Conservation (phyloP, 1,140 invertebrate species). For the Hylaeus volcanicus region DNA sequence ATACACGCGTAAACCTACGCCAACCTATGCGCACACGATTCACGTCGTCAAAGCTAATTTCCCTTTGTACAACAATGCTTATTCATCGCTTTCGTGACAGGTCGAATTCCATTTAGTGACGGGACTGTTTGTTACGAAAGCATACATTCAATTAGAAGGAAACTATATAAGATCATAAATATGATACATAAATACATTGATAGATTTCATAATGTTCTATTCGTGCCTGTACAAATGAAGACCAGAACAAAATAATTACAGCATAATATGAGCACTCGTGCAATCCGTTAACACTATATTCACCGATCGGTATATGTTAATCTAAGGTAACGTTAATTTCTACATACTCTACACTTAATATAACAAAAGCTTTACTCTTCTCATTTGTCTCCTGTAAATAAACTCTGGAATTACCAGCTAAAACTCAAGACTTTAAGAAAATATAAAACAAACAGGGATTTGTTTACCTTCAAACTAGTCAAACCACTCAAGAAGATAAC, state of each 20-base stretch:
- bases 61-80: conserved; percentile 37
- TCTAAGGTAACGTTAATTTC: too few species aligned
- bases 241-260: too few species aligned
- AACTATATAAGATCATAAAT: background rate
- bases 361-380: too few species aligned
- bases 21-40: background rate
- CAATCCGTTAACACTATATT: too few species aligned
- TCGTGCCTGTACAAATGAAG: background rate
- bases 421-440: too few species aligned
- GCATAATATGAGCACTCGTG: too few species aligned
- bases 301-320: too few species aligned
- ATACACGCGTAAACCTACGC: conserved; percentile 16
- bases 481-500: background rate
- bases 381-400: too few species aligned
- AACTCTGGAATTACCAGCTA: too few species aligned
- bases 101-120: conserved; percentile 13
- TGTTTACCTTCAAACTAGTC: too few species aligned
- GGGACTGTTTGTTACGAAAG: conserved; percentile 20
- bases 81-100: conserved; percentile 31
- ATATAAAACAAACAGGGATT: too few species aligned
- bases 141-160: background rate
- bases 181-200: background rate
- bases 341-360: too few species aligned
- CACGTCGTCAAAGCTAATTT: conserved; percentile 30
- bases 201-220: background rate